A percentile compares a stretch with the other conserved stretches of the same genome.
phyloP scores from a whole-genome alignment of 2,888 invertebrate genomes.

The Sphaerophoria rueppellii region DNA sequence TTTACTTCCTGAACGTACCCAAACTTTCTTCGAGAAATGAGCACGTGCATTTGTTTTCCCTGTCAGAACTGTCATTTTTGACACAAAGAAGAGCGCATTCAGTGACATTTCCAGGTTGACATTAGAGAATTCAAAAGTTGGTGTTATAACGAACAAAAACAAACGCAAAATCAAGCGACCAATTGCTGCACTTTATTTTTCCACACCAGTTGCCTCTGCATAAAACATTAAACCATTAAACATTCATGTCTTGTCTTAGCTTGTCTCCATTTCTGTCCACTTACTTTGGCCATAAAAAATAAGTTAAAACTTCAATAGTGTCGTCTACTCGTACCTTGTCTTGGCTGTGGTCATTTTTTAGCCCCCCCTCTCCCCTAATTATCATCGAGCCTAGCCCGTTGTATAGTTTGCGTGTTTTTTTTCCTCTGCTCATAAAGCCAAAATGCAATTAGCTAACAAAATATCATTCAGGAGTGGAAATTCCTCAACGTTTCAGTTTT shows the following conservation, averaged over 20 bases:
- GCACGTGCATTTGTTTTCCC: too few species aligned
- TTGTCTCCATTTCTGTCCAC: slow-evolving; percentile 72
- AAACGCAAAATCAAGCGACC: neutral
- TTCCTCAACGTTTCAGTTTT: slow-evolving; percentile 59
- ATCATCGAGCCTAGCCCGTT: neutral
- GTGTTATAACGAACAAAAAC: neutral
- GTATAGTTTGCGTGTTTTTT: neutral
- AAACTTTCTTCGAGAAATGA: too few species aligned
- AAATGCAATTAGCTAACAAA: slow-evolving; percentile 71
- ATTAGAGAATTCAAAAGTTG: too few species aligned
- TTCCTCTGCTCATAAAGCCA: slow-evolving; percentile 5
- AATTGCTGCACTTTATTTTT: neutral
- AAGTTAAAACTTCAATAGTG: slow-evolving; percentile 27
- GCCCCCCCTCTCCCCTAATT: slow-evolving; percentile 23
- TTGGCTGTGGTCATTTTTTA: neutral
- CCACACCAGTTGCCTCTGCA: slow-evolving; percentile 37
- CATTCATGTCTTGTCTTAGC: slow-evolving; percentile 67
- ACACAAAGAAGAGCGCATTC: too few species aligned
- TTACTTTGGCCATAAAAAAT: slow-evolving; percentile 63
- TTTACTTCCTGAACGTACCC: too few species aligned
- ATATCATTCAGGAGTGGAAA: slow-evolving; percentile 64
- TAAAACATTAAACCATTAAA: slow-evolving; percentile 50
- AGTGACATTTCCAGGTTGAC: too few species aligned
- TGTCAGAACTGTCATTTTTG: too few species aligned
- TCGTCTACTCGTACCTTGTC: neutral